Evolutionary conservation across 2,113 vertebrate species (phyloP), one percentile per base, ranked within the genome.

Genomic region (Tursiops truncatus): DNA sequence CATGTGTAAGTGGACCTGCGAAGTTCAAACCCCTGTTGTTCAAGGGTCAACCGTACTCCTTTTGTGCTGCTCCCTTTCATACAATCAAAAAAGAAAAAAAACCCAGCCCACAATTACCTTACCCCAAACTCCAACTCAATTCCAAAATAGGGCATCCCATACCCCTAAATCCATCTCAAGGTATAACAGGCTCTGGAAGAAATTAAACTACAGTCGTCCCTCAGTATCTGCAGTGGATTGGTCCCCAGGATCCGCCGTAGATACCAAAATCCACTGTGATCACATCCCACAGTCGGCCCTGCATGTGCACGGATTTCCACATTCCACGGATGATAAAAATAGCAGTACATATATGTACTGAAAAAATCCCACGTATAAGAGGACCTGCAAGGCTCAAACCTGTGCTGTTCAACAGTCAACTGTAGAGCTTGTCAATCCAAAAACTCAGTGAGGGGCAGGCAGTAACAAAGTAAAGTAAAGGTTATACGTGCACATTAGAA

Each of bases 171-270:
- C 21, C 14, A 85, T 33, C 31, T 53, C 47, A 47, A 91, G 7
- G 68, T 60, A 76, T 93, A 58, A 96, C 89, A 47, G 41, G 5
- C 53, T 92, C 65, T 81, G 41, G 38, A 76, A 95, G 90, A 80
- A 70, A 44, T 33, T 81, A 76, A 87, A 93, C 8, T 50, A 77
- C 74, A 77, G 31, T 13, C 5, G 10, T 53, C 76, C 31, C 50
- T 79, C n/a, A 33, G 76, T 8, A 56, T 20, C 50, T 79, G 76
- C 50, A 79, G 33, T n/a, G 76, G 53, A 79, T 79, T 79, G 53
- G 50, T 79, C 20, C 20, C 76, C 76, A 79, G 50, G 50, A 79
- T 6, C 33, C 6, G n/a, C 50, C 26, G 7, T 23, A 79, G 31
- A 56, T 56, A 79, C 20, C 47, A 36, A 36, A 56, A 79, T 36